Evolutionary conservation across 2,888 invertebrate species (phyloP).

Genomic region (Argynnis bischoffii): DNA sequence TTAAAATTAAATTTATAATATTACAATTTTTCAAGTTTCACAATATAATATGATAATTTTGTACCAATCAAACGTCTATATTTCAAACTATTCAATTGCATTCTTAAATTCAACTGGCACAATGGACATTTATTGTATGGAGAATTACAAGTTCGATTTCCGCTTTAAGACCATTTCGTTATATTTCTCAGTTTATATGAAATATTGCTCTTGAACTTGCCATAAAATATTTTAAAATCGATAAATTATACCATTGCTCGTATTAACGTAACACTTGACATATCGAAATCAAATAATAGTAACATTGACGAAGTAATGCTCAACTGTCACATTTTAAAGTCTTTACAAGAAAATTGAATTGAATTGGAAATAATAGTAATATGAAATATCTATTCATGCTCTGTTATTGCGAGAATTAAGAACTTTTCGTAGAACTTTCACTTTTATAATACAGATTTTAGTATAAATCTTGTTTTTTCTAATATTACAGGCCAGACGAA

Average conservation of each 20-base stretch:
- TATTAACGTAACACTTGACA: no score
- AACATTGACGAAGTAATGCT: no score
- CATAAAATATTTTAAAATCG: not conserved
- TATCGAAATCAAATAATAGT: no score
- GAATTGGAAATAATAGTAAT: no score
- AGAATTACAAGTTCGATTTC: constrained; percentile 5
- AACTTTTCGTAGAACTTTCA: not conserved
- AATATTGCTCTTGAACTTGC: not conserved
- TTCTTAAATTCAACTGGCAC: constrained; percentile 3
- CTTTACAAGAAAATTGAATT: no score
- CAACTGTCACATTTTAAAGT: no score
- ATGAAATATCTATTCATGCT: no score
- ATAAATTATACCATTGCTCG: not conserved
- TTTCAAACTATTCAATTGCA: constrained; percentile 5
- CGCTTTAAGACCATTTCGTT: not conserved
- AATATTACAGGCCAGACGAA: constrained; percentile 65
- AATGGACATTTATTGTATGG: not conserved
- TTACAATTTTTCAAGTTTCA: constrained; percentile 9
- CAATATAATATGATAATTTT: constrained; percentile 13
- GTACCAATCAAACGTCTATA: constrained; percentile 2
- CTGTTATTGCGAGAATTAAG: not conserved
- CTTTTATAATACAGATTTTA: not conserved
- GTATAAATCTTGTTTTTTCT: not conserved
- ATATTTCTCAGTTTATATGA: not conserved
- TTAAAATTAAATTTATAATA: constrained; percentile 12